Evolutionary conservation across 2,113 vertebrate species (phyloP), one percentile per base, ranked within the genome.

Genomic region (Panurus biarmicus): DNA sequence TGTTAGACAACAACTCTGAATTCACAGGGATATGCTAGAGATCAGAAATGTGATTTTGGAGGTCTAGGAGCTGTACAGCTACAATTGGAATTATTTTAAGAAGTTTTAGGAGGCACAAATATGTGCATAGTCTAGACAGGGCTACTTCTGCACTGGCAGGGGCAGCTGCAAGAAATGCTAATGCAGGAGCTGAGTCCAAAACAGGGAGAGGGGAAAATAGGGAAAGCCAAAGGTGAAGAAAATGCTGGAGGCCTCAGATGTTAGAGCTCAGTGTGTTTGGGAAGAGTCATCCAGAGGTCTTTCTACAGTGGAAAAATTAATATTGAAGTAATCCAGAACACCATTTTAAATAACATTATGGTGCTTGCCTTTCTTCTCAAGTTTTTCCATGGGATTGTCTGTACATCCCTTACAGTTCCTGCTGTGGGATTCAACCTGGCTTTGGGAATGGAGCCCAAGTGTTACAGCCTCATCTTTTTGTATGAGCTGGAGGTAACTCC

Each of bases 241-340:
- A 73, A 66, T 92, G 22, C 71, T 94, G 87, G 44, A 96, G 62
- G 33, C 62, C 65, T 87, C 62, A 56, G 75, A 69, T 67, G 31
- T 64, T 76, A 56, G 48, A 84, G 72, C 4, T 10, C 40, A 66
- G 23, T 70, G 84, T 85, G 47, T 51, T 95, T 78, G 79, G 75
- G 64, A 42, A 82, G 87, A 95, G 94, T 96, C 93, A 67, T 94
- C 95, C 92, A 95, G 70, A 93, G 75, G 88, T 90, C 83, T 91
- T 94, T 79, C 75, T 96, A 28, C 57, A 47, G 48, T 38, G 87
- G 50, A 94, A 93, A 91, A 82, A 22, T 22, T 7, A 69, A 45
- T 72, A 69, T 33, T 56, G 40, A 74, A 87, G 84, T 44, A 56
- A 61, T 64, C n/a, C 80, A 91, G 73, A 77, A 45, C 19, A 64